Evolutionary conservation across 2,797 vertebrate species (phyloP), one percentile per base, ranked within the genome.

Genomic region (Echeneis naucrates): DNA sequence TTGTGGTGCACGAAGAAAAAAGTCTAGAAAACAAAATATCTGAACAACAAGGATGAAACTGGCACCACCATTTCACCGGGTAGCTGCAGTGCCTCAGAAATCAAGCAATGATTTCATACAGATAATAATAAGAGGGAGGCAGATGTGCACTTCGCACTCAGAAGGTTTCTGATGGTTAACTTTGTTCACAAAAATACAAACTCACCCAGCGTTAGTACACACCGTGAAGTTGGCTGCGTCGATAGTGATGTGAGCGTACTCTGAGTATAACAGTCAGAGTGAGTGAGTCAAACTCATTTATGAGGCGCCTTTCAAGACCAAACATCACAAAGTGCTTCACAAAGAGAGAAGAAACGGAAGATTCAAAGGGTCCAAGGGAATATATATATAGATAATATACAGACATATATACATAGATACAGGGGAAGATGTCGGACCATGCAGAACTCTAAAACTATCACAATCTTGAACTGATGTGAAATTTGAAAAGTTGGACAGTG

Each of bases 11-110:
- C 26, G 11, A 58, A 7, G 4, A 44, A 40, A 52, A 23, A 30
- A 30, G 30, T 30, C 3, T 30, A 4, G 26, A 14, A 38, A n/a
- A 38, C n/a, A 21, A 35, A 24, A 77, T 23, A 45, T 40, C 19
- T 58, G 30, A 62, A 45, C 45, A 58, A 65, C 55, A 54, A 56
- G 37, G 3, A 8, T 1, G 17, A 23, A 47, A 27, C 45, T 47
- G 54, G 55, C 30, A 47, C 2, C 14, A 26, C 54, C 35, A 10
- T 53, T 52, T 63, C 26, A 51, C 3, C 33, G 35, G 58, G 38
- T n/a, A 45, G 48, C 42, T 27, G 8, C 30, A 24, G 24, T 2
- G 13, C 13, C n/a, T 44, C 16, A 44, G 10, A 47, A 67, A 44
- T 8, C 13, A 48, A 47, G 24, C 6, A 64, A 51, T 7, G 63